These are phyloP conservation scores for Thereuonema tuberculata DNA, from an alignment of 1,140 invertebrate genomes.

Conservation along the genomic window DNA sequence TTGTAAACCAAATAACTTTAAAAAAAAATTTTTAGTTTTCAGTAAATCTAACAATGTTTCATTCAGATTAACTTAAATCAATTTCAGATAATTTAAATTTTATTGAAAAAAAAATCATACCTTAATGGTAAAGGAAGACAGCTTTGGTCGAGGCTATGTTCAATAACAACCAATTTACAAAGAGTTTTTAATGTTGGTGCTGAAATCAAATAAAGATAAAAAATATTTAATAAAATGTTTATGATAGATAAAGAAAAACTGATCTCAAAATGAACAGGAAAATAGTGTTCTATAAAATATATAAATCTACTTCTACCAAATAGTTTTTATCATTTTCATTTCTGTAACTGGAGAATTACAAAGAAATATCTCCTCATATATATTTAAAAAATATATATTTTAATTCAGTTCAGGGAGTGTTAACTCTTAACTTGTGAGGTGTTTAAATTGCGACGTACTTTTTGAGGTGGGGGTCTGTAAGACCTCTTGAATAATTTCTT, in stretches of 20 bases:
- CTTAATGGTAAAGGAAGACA: constrained; percentile 45
- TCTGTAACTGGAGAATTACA: not conserved
- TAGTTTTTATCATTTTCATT: not conserved
- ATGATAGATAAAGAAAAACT: not conserved
- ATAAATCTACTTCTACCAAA: not conserved
- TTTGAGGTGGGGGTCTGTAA: too few species aligned
- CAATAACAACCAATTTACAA: constrained; percentile 44
- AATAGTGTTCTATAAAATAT: not conserved
- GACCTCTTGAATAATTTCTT: too few species aligned
- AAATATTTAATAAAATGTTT: not conserved
- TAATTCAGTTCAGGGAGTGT: too few species aligned
- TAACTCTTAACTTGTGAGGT: too few species aligned
- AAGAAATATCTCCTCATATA: not conserved
- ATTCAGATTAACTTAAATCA: not conserved
- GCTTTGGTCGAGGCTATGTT: constrained; percentile 44
- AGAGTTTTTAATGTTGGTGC: constrained; percentile 52
- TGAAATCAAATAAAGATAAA: constrained; percentile 24
- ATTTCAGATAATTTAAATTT: not conserved
- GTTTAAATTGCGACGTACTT: too few species aligned
- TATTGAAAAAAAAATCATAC: constrained; percentile 26
- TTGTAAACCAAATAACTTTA: not conserved
- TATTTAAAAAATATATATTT: too few species aligned
- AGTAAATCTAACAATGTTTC: not conserved
- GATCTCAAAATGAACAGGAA: not conserved
- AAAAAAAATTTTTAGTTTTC: not conserved